Percentiles rank a stretch among this genome's conserved stretches.
phyloP scores from a whole-genome alignment of 1,140 invertebrate genomes.

The Anagrus nilaparvatae region DNA sequence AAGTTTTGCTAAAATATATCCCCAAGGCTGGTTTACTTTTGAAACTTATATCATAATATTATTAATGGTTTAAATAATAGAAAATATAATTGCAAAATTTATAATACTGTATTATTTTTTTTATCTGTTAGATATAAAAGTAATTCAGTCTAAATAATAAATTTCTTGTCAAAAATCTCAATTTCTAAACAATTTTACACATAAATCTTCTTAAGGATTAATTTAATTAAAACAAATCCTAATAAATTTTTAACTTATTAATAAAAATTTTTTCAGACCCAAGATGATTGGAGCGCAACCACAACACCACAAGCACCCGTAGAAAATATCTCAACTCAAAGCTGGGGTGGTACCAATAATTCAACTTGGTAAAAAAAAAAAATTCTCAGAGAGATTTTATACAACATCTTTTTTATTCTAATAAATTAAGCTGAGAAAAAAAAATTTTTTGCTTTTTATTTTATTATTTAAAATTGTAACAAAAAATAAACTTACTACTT shows the following conservation, averaged over 20 bases:
- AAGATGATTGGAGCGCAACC: slow-evolving; percentile 31
- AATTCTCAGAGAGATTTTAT: neutral
- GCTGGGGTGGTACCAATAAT: slow-evolving; percentile 32
- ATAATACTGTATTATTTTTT: no score
- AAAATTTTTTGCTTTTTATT: neutral
- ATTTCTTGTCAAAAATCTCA: no score
- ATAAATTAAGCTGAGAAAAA: neutral
- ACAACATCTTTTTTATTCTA: neutral
- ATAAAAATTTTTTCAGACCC: slow-evolving; percentile 19
- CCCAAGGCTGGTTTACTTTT: no score
- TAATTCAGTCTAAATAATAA: no score
- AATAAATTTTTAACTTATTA: no score
- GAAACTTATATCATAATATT: no score
- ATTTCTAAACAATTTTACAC: no score
- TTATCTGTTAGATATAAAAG: no score
- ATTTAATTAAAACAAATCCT: neutral
- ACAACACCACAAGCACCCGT: slow-evolving; percentile 17
- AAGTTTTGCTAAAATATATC: no score
- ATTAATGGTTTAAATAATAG: no score
- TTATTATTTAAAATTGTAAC: neutral
- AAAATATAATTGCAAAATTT: no score
- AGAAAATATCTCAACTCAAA: slow-evolving; percentile 13
- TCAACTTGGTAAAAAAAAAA: slow-evolving; percentile 25
- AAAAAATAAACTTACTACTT: neutral
- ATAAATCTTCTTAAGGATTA: slow-evolving; percentile 1